phyloP scores from a whole-genome alignment of 2,797 vertebrate genomes.

The Poeciliopsis infans region DNA sequence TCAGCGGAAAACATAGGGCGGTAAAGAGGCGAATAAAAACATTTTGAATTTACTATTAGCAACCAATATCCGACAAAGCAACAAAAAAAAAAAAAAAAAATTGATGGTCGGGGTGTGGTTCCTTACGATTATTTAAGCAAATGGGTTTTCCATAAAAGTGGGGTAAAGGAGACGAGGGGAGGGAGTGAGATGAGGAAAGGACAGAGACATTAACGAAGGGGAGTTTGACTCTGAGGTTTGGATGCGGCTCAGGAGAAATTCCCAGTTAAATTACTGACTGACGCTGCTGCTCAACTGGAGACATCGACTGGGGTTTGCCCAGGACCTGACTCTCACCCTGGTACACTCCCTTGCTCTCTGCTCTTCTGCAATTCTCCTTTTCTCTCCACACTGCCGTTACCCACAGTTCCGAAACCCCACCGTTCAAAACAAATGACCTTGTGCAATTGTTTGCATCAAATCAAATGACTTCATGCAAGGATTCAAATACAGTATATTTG shows the following conservation, averaged over 20 bases:
- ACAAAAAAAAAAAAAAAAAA: slow-evolving; percentile 38
- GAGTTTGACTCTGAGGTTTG: slow-evolving; percentile 81
- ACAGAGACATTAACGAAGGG: slow-evolving; percentile 63
- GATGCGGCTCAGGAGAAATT: slow-evolving; percentile 75
- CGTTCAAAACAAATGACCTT: slow-evolving; percentile 12
- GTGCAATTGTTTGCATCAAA: background rate
- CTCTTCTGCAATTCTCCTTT: slow-evolving; percentile 18
- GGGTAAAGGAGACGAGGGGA: slow-evolving; percentile 49
- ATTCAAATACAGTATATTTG: slow-evolving; percentile 1
- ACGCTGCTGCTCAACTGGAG: slow-evolving; percentile 72
- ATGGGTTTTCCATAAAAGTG: slow-evolving; percentile 70
- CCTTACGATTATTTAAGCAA: slow-evolving; percentile 53
- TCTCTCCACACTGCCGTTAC: slow-evolving; percentile 9
- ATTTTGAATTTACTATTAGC: slow-evolving; percentile 26
- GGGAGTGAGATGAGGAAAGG: slow-evolving; percentile 59
- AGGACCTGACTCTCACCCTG: slow-evolving; percentile 62
- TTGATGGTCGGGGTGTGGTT: slow-evolving; percentile 68
- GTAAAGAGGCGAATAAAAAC: slow-evolving; percentile 14
- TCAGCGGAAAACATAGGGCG: slow-evolving; percentile 2
- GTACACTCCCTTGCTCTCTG: slow-evolving; percentile 65
- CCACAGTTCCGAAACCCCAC: slow-evolving; percentile 11
- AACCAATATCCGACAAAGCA: slow-evolving; percentile 44
- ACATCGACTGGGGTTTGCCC: slow-evolving; percentile 70
- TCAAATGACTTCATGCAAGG: background rate
- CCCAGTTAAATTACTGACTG: slow-evolving; percentile 79